These are phyloP conservation scores for Fissipunctia ypsillon DNA, from an alignment of 2,888 invertebrate species.

Conservation along the genomic window DNA sequence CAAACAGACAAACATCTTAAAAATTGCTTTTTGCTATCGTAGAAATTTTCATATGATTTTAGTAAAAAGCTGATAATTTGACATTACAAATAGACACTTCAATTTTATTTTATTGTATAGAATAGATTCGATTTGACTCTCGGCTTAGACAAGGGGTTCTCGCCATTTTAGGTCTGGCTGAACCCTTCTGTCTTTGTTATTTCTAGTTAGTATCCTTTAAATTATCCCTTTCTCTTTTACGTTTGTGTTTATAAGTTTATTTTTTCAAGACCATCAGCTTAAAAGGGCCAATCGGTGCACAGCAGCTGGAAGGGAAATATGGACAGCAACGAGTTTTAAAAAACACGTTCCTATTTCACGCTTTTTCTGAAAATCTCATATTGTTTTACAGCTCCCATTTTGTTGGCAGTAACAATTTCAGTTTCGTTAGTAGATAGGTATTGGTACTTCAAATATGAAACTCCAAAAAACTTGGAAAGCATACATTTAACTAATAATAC, in stretches of 20 bases:
- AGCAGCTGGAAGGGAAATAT: slow-evolving; percentile 6
- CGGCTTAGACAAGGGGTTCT: slow-evolving; percentile 57
- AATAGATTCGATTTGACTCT: slow-evolving; percentile 61
- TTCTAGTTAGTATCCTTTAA: slow-evolving; percentile 61
- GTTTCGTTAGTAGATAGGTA: not conserved
- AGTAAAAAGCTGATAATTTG: too few relatives aligned
- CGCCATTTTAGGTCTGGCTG: slow-evolving; percentile 49
- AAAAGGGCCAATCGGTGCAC: slow-evolving; percentile 10
- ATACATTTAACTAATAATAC: slow-evolving; percentile 52
- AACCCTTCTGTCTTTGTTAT: slow-evolving; percentile 59
- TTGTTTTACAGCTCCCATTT: not conserved
- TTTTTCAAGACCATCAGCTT: slow-evolving; percentile 37
- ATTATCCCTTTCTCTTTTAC: slow-evolving; percentile 56
- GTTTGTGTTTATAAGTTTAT: slow-evolving; percentile 50
- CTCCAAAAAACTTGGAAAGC: slow-evolving; percentile 21
- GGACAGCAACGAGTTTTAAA: slow-evolving; percentile 6
- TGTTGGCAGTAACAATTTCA: not conserved
- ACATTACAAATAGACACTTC: too few relatives aligned
- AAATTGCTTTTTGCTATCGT: too few relatives aligned
- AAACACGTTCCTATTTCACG: not conserved
- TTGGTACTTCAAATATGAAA: slow-evolving; percentile 6
- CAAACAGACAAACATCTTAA: too few relatives aligned
- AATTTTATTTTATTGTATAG: too few relatives aligned
- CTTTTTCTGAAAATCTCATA: not conserved
- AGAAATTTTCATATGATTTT: too few relatives aligned